Base-by-base conservation (phyloP, 1,140 invertebrate species). In the Philopotamus ludificatus region DNA sequence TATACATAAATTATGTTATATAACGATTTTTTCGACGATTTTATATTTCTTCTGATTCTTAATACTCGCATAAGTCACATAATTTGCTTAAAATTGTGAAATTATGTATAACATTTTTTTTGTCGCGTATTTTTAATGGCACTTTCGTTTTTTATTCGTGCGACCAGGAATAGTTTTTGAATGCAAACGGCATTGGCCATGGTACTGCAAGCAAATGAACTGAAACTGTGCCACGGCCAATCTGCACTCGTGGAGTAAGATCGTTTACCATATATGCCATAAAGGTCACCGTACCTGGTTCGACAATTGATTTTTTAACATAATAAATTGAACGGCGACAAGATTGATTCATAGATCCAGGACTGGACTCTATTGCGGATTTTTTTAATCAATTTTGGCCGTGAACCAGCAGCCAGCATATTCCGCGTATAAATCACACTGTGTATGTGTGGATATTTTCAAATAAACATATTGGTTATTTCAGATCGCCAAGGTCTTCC, bases 121-220 rank as follows among this genome's bases (percentile, higher is more conserved):
- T n/a, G n/a, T n/a, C n/a, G n/a, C n/a, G n/a, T 39, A 39, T 39
- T 39, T 39, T 39, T 39, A 8, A 18, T 12, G 42, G 20, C 51
- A 10, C 18, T 25, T 54, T 54, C 51, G 47, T 20, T 16, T 47
- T 47, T 47, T 34, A 12, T 34, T 12, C 4, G 44, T 47, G 26
- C 9, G 12, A 25, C 34, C 53, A 57, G 28, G 49, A 34, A 26
- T 50, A 39, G 28, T 63, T 23, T n/a, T 15, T 25, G 23, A 57
- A 57, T 57, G 15, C 22, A 9, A 41, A 26, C 49, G 61, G 61
- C 61, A 63, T 63, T 63, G 61, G 61, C 61, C 61, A 63, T 63
- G 61, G 61, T 54, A 63, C 61, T 63, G 28, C 61, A 63, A 63
- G 61, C 50, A 63, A 63, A 63, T 47, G 61, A 63, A 63, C 61